A percentile compares a stretch with the other conserved stretches of the same genome.
phyloP scores from a whole-genome alignment of 2,888 invertebrate species.

The Lithophane ornitopus region DNA sequence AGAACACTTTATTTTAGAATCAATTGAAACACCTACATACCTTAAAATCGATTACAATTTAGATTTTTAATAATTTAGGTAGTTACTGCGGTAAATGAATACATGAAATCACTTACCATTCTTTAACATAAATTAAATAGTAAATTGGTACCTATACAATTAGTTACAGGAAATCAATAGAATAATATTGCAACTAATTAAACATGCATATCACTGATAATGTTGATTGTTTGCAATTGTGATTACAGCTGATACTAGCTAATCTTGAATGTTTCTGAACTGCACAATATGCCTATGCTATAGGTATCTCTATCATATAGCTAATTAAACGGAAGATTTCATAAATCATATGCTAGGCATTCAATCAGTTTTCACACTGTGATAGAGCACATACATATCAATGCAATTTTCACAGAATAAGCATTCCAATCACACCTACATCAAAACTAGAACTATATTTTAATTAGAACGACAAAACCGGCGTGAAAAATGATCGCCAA shows the following conservation, averaged over 20 bases:
- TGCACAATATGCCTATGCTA: slow-evolving; percentile 5
- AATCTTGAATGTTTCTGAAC: slow-evolving; percentile 43
- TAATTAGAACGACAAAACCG: slow-evolving; percentile 66
- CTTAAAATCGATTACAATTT: background rate
- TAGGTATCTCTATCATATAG: background rate
- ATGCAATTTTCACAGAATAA: slow-evolving; percentile 1
- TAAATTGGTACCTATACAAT: background rate
- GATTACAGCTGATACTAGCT: slow-evolving; percentile 52
- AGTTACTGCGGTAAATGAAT: background rate
- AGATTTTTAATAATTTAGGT: background rate
- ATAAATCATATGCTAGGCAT: slow-evolving; percentile 21
- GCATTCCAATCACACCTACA: background rate
- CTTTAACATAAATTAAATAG: background rate
- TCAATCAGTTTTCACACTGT: background rate
- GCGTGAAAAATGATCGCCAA: slow-evolving; percentile 72
- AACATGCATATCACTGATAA: slow-evolving; percentile 39
- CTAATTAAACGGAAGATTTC: slow-evolving; percentile 13
- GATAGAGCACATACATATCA: background rate
- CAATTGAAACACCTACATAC: background rate
- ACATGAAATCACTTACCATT: background rate
- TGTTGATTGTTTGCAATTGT: slow-evolving; percentile 44
- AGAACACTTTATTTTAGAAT: background rate
- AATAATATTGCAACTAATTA: slow-evolving; percentile 26
- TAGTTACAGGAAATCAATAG: slow-evolving; percentile 11
- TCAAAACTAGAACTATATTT: slow-evolving; percentile 22